Base-by-base conservation (phyloP, 1,140 invertebrate genomes). In the Eumeta japonica region DNA sequence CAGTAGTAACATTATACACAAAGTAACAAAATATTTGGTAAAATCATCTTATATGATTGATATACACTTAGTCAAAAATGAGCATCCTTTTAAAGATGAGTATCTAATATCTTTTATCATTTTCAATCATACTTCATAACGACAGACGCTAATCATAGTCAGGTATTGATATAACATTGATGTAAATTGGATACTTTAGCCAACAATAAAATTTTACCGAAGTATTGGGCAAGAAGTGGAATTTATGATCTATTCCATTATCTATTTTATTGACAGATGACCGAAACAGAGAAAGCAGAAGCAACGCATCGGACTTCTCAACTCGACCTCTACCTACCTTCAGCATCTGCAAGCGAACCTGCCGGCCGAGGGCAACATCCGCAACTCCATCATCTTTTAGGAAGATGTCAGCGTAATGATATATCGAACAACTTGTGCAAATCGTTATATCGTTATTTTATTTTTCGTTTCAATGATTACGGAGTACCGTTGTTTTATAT, bases 271-370 rank as follows among this genome's bases (percentile, higher is more conserved):
- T n/a, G n/a, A n/a, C 38, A 89, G 83, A 94, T 96, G 92, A 93
- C 90, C 3, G 92, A 96, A n/a, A 74, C 92, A 94, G 62, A 80
- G 91, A 30, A 96, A 95, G 61, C 91, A 94, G 52, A 94, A 94
- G 57, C 92, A 95, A 1, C 37, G 28, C 2, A 39, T 28, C 1
- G 16, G 10, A 2, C 24, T 17, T 19, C 77, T 95, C 20, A 90
- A 86, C 75, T 87, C 86, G 1, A 85, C 85, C 2, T 83, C 85
- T 10, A 77, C 80, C 20, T 84, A 81, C 56, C 72, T 86, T 35
- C 84, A 85, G 52, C 75, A 66, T 42, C 42, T 75, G 45, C 70
- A 74, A 37, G 55, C 71, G 56, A 71, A 70, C 54, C 45, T 73
- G 27, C 62, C 67, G 16, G 57, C 63, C 43, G 70, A 50, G 66